Evolutionary conservation across 2,888 invertebrate species (phyloP).

Genomic region (Beris morrisii): DNA sequence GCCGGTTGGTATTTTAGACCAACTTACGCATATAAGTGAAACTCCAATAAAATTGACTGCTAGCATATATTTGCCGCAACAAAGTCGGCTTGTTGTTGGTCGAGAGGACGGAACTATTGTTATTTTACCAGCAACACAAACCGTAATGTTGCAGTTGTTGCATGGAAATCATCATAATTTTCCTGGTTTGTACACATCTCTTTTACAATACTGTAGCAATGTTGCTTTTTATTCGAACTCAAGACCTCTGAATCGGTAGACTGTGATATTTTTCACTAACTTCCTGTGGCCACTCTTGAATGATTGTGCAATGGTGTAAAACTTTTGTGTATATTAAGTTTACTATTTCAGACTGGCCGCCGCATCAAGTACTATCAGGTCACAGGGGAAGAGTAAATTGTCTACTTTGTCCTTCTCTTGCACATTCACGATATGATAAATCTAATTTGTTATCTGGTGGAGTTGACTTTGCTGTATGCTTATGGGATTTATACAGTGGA

Average conservation of each 20-base stretch:
- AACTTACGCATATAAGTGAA: constrained; percentile 74
- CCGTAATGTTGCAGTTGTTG: constrained; percentile 88
- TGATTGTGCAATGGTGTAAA: too few relatives aligned
- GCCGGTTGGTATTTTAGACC: constrained; percentile 90
- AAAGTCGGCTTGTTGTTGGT: constrained; percentile 92
- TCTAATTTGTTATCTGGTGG: constrained; percentile 93
- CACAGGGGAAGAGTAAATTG: constrained; percentile 95
- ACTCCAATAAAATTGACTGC: constrained; percentile 82
- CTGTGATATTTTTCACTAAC: too few relatives aligned
- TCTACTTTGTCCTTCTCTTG: constrained; percentile 90
- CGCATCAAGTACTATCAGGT: constrained; percentile 82
- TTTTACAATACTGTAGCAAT: not conserved
- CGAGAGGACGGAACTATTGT: constrained; percentile 95
- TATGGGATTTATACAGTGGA: constrained; percentile 94
- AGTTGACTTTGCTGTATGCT: constrained; percentile 92
- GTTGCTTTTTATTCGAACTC: not conserved
- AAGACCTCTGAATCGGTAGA: too few relatives aligned
- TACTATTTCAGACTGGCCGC: constrained; percentile 74
- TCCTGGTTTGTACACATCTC: constrained; percentile 60
- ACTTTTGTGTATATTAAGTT: too few relatives aligned
- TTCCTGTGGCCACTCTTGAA: too few relatives aligned
- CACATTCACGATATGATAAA: constrained; percentile 77
- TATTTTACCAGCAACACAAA: constrained; percentile 93
- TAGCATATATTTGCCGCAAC: constrained; percentile 91
- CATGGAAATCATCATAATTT: constrained; percentile 84